Conservation (phyloP, 1,140 invertebrate genomes). For the Hetaerina americana region DNA sequence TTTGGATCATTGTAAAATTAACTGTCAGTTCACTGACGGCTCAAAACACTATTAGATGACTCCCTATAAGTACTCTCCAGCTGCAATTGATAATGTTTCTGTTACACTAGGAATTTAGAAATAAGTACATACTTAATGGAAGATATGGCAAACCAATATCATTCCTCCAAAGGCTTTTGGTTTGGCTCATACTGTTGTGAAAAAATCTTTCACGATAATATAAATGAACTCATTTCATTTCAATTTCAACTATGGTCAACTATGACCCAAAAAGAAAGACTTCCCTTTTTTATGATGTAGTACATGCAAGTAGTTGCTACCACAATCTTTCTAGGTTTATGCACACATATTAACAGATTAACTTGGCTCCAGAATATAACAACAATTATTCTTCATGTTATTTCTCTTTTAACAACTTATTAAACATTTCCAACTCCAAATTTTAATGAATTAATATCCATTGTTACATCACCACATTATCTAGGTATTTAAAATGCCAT, state of each 20-base stretch:
- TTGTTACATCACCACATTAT: neutral
- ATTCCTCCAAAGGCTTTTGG: neutral
- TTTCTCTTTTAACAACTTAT: neutral
- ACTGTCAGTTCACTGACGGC: no score
- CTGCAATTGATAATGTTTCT: neutral
- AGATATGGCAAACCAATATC: neutral
- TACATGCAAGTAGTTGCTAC: neutral
- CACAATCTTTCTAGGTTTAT: neutral
- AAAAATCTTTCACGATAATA: neutral
- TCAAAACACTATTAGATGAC: no score
- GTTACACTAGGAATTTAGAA: neutral
- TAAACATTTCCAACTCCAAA: neutral
- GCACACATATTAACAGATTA: neutral
- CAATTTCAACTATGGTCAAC: neutral
- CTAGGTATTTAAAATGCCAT: neutral
- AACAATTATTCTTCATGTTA: neutral
- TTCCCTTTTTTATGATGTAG: neutral
- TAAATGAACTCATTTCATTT: neutral
- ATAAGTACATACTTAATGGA: neutral
- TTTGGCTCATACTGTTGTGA: neutral
- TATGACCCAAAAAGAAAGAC: neutral
- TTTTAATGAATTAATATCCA: neutral
- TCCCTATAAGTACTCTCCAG: no score
- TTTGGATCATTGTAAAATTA: no score
- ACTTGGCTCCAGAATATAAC: neutral